These are phyloP conservation scores for Galeruca laticollis DNA, from an alignment of 2,888 invertebrate genomes.

Conservation along the genomic window DNA sequence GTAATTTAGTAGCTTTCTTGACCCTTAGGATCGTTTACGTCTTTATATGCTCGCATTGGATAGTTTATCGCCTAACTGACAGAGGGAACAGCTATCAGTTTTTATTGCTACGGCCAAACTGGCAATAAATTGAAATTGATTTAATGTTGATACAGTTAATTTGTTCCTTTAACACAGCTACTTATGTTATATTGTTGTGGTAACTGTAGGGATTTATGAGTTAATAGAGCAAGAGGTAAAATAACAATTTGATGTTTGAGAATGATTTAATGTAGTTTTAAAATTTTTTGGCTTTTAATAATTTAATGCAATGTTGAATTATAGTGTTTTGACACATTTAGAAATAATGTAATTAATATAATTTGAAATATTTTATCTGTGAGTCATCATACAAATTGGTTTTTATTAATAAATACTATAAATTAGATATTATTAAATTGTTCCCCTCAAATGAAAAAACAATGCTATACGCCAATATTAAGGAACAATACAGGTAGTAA, in stretches of 20 bases:
- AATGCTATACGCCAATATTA: too few species aligned
- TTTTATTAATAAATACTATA: too few species aligned
- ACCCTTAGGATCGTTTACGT: constrained; percentile 55
- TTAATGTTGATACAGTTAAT: constrained; percentile 8
- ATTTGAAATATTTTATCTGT: too few species aligned
- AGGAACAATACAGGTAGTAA: too few species aligned
- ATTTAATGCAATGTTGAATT: too few species aligned
- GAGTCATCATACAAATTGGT: too few species aligned
- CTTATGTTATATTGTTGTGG: neutral
- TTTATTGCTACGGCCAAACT: constrained; percentile 26
- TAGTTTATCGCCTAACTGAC: constrained; percentile 66
- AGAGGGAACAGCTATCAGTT: constrained; percentile 61
- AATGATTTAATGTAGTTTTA: neutral
- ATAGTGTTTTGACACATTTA: too few species aligned
- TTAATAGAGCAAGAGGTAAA: neutral
- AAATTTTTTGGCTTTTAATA: too few species aligned
- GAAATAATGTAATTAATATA: too few species aligned
- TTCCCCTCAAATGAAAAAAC: too few species aligned
- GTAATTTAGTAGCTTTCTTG: constrained; percentile 66
- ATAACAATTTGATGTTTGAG: neutral
- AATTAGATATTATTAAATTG: too few species aligned
- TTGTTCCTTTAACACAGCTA: neutral
- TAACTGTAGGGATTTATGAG: neutral
- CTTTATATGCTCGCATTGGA: constrained; percentile 55
- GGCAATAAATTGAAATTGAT: constrained; percentile 18